phyloP scores from a whole-genome alignment of 2,113 vertebrate species.

The Embiotoca jacksoni region DNA sequence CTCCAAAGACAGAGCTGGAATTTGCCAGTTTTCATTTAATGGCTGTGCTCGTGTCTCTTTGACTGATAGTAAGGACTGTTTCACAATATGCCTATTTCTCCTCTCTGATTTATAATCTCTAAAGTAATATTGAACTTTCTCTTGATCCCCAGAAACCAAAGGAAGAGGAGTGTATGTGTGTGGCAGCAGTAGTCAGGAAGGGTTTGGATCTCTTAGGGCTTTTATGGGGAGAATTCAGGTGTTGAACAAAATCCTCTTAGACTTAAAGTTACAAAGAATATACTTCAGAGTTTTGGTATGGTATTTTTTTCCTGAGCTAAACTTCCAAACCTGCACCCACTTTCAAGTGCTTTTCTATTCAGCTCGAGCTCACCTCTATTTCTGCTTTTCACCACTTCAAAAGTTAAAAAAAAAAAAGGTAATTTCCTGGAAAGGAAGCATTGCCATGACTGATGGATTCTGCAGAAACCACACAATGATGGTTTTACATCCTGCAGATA shows the following conservation, averaged over 20 bases:
- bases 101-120: conserved; percentile 44
- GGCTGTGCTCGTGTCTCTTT: conserved; percentile 51
- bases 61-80: conserved; percentile 63
- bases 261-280: conserved; percentile 1
- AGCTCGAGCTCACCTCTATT: not conserved
- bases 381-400: not conserved
- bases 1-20: conserved; percentile 57
- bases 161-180: conserved; percentile 2
- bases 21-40: conserved; percentile 58
- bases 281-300: conserved; percentile 1
- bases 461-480: not conserved
- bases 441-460: not conserved
- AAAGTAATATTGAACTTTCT: conserved; percentile 59
- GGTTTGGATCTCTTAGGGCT: conserved; percentile 23
- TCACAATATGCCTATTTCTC: conserved; percentile 53
- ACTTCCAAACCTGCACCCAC: not conserved
- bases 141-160: conserved; percentile 20
- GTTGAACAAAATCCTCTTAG: conserved; percentile 17
- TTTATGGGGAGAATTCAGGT: conserved; percentile 2
- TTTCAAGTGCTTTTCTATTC: not conserved
- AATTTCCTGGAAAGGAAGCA: not conserved
- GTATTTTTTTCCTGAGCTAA: not conserved
- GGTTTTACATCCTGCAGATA: not conserved
- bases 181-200: not conserved
- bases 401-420: not conserved